Base-by-base conservation (phyloP, 2,888 invertebrate genomes). In the Steinernema carpocapsae region DNA sequence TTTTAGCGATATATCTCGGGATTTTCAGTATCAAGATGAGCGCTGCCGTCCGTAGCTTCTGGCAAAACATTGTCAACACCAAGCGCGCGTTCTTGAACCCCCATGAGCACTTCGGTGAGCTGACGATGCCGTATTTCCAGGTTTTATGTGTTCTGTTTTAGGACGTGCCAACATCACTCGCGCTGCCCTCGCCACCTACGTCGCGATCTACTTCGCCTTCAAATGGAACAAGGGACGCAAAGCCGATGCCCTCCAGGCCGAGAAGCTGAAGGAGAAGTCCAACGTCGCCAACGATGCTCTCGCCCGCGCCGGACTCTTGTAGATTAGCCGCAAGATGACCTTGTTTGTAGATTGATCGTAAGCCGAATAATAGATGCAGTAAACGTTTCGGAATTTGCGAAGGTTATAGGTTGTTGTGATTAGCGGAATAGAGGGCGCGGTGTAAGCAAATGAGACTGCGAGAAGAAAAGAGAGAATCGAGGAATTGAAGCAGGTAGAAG, bases 51-150 rank as follows among this genome's bases (percentile, higher is more conserved):
- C 83, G 84, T 70, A 79, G 78, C 77, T 72, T 84, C 77, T 84
- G 82, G 81, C 80, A 83, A 77, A 78, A 80, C 29, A 76, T 85
- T 72, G 83, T 84, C 75, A 80, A 76, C 77, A 81, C 82, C 78
- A 78, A 81, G 75, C 70, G 83, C 73, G 64, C 80, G 32, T 85
- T 83, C 74, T 76, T 85, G 74, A 84, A 85, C 77, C 85, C 84
- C 48, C 85, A 85, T 71, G 85, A 85, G 80, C 84, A 85, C 74
- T 85, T 83, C 77, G 85, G 85, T 80, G 74, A 46, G 75, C 73
- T 43, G 14, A 43, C 43, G 43, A 7, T 26, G 14, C 14, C 2
- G 45, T 1, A 26, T 6, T 17, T 22, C n/a, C n/a, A n/a, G n/a
- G n/a, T n/a, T n/a, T n/a, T n/a, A n/a, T n/a, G n/a, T n/a, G n/a